Evolutionary conservation across 2,113 vertebrate genomes (phyloP).

Genomic region (Epinephelus cyanopodus): DNA sequence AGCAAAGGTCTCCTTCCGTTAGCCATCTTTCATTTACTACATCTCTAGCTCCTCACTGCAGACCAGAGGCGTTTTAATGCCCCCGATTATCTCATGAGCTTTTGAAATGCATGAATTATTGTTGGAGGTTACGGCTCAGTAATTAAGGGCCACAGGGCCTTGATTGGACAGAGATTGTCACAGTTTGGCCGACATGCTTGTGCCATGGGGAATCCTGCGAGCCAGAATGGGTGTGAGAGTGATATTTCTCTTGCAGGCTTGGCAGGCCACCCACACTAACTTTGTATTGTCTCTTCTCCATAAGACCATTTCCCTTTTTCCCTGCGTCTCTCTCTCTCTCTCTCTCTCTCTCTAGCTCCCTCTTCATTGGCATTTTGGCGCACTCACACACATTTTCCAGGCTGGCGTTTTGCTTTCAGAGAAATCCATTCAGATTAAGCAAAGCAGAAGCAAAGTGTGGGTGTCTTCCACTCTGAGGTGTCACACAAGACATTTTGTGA

Average conservation of each 20-base stretch:
- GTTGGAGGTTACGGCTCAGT: slow-evolving; percentile 75
- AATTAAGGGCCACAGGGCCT: slow-evolving; percentile 78
- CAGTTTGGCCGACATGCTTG: slow-evolving; percentile 59
- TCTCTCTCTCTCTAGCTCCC: slow-evolving; percentile 15
- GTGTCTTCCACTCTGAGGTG: slow-evolving; percentile 66
- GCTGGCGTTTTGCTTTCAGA: slow-evolving; percentile 64
- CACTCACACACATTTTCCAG: slow-evolving; percentile 63
- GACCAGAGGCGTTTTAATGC: slow-evolving; percentile 73
- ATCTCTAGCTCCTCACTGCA: slow-evolving; percentile 60
- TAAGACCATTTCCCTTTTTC: slow-evolving; percentile 51
- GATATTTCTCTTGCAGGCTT: slow-evolving; percentile 60
- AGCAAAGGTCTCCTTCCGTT: slow-evolving; percentile 68
- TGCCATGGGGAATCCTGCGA: slow-evolving; percentile 61
- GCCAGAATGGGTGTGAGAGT: slow-evolving; percentile 63
- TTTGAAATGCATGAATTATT: slow-evolving; percentile 81
- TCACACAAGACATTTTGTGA: slow-evolving; percentile 68
- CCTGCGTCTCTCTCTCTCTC: neutral
- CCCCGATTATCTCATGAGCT: slow-evolving; percentile 72
- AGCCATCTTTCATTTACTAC: slow-evolving; percentile 70
- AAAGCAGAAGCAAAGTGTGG: slow-evolving; percentile 65
- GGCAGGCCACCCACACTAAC: slow-evolving; percentile 73
- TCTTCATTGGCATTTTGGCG: slow-evolving; percentile 71
- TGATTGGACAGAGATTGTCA: slow-evolving; percentile 76
- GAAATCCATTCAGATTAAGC: slow-evolving; percentile 80
- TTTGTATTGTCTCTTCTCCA: slow-evolving; percentile 61